Base-by-base conservation (phyloP, 2,888 invertebrate species). In the Brachylomia viminalis region DNA sequence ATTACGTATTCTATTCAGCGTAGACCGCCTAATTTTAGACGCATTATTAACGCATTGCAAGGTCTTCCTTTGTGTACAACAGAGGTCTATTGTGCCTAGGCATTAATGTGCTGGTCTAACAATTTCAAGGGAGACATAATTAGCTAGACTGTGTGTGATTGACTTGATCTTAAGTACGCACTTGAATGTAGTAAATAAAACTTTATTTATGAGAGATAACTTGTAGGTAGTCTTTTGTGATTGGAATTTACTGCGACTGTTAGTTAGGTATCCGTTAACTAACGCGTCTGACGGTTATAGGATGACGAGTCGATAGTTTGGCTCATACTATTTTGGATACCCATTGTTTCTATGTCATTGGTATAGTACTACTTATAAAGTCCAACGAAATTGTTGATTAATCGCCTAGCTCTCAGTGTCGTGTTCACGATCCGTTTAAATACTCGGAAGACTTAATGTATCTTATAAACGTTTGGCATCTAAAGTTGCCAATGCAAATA, bases 41-140 rank as follows among this genome's bases (percentile, higher is more conserved):
- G 86, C 90, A 90, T 92, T 91, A 91, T 93, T 93, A 94, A 90
- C 92, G 86, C 90, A 88, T 89, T 84, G 84, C 94, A 95, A 95
- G 95, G 95, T 86, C 94, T 92, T 92, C 92, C 94, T 94, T 95
- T 95, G 95, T 95, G 88, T 77, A 78, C 67, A 79, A 84, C 80
- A 79, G 86, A 65, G 75, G 73, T 77, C 79, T 77, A 83, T 84
- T 88, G 90, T 91, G 87, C 83, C 87, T 90, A 88, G 87, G 87
- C 88, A 90, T 90, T 91, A 91, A 91, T 88, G 88, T 86, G 84
- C 79, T 83, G 81, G 83, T 83, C 90, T 91, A 90, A 88, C 86
- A 88, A 86, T 89, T 88, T 89, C 89, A 85, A 89, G 87, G 88
- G 89, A 90, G 90, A 84, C 82, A 80, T 90, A 91, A 92, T 91